Evolutionary conservation across 1,140 invertebrate species (phyloP).

Genomic region (Marisa cornuarietis): DNA sequence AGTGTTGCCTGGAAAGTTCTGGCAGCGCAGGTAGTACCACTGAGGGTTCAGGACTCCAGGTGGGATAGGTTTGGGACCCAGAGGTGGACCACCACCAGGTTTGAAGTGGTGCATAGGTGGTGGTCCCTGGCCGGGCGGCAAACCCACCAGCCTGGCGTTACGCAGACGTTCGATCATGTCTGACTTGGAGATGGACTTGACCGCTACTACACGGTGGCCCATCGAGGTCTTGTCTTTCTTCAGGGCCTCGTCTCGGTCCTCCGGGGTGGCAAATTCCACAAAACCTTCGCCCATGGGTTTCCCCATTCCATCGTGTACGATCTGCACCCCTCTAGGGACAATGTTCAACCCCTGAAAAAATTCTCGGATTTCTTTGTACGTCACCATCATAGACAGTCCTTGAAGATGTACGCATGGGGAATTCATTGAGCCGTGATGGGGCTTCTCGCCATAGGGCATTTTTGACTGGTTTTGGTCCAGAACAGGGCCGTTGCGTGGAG

Average conservation of each 20-base stretch:
- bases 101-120: not conserved
- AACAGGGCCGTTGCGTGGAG: not conserved
- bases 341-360: slow-evolving; percentile 84
- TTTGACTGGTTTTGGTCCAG: too few species aligned
- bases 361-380: slow-evolving; percentile 76
- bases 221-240: slow-evolving; percentile 67
- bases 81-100: not conserved
- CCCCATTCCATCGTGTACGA: slow-evolving; percentile 83
- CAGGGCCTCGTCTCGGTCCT: slow-evolving; percentile 77
- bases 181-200: slow-evolving; percentile 74
- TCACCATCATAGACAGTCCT: slow-evolving; percentile 49
- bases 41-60: slow-evolving; percentile 37
- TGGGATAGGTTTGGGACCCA: slow-evolving; percentile 22
- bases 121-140: slow-evolving; percentile 22
- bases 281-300: slow-evolving; percentile 84
- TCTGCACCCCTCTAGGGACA: slow-evolving; percentile 83
- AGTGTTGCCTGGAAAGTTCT: slow-evolving; percentile 88
- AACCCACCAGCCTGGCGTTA: slow-evolving; percentile 24
- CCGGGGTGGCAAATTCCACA: slow-evolving; percentile 79
- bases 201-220: slow-evolving; percentile 68
- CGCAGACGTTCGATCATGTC: slow-evolving; percentile 65
- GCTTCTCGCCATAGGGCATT: slow-evolving; percentile 43
- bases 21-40: slow-evolving; percentile 41
- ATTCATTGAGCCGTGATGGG: slow-evolving; percentile 71
- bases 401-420: slow-evolving; percentile 42